Conservation (phyloP, 2,888 invertebrate species). For the Eupithecia subfuscata region DNA sequence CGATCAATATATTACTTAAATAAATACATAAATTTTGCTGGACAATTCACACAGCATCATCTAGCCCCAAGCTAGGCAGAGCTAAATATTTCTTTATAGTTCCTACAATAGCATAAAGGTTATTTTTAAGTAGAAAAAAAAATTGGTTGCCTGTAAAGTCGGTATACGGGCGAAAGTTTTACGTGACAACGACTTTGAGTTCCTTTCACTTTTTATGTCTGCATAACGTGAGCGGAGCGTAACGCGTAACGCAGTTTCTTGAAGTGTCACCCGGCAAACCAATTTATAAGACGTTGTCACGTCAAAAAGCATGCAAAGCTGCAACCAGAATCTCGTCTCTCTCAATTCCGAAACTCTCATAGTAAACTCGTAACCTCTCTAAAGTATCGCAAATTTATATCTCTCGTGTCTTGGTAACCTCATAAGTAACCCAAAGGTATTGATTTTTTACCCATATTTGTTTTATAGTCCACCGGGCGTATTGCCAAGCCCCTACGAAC, state of each 20-base stretch:
- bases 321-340: neutral
- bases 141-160: too few species aligned
- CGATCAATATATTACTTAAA: too few species aligned
- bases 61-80: too few species aligned
- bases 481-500: constrained; percentile 17
- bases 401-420: constrained; percentile 15
- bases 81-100: neutral
- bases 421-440: constrained; percentile 21
- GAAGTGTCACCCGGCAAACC: too few species aligned
- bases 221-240: too few species aligned
- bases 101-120: neutral
- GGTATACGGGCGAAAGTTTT: too few species aligned
- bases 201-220: too few species aligned
- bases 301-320: neutral
- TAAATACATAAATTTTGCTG: too few species aligned
- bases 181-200: too few species aligned
- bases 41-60: too few species aligned
- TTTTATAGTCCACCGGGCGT: constrained; percentile 27
- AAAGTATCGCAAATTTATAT: neutral
- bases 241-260: too few species aligned
- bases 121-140: neutral
- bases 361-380: neutral
- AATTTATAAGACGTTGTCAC: too few species aligned
- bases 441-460: constrained; percentile 29
- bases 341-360: neutral